Base-by-base conservation (phyloP, 2,113 vertebrate genomes). In the Argyrosomus japonicus region DNA sequence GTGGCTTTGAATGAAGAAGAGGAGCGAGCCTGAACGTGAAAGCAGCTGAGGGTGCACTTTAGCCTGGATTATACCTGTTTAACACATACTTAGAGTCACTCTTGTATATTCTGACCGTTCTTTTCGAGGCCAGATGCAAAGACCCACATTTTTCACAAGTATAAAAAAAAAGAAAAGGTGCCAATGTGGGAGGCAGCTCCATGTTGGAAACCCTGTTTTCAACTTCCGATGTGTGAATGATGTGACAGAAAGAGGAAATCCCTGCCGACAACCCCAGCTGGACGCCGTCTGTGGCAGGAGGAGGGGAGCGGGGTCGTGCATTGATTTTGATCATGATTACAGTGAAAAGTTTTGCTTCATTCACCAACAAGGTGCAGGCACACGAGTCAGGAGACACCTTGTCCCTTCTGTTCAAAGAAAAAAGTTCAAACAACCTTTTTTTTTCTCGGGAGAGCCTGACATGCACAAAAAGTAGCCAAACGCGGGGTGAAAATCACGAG, bases 351-450 rank as follows among this genome's bases (percentile, higher is more conserved):
- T 85, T 81, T 64, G 77, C 81, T 88, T 79, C 57, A 25, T 70
- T 88, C 43, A 84, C 80, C 77, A 65, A 81, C 45, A 73, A 68
- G 73, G 77, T 72, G 91, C 36, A 90, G 93, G 90, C 90, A 91
- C 89, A 86, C 67, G 25, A 74, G 61, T 89, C 64, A 76, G 82
- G 84, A 75, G 36, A 88, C 25, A 5, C 9, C 21, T 6, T 6
- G 70, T 74, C 70, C 32, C 84, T 71, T 68, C 43, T 54, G 0
- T 3, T 15, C 65, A 12, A 75, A 32, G 13, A n/a, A n/a, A 65
- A 47, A 50, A 8, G 0, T 4, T n/a, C 62, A 10, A 72, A 27
- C 60, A 78, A 32, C 36, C 3, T 19, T 29, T 57, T 23, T 51
- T 36, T 50, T 82, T 29, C 1, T 82, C 58, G 68, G 68, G 63